These are phyloP conservation scores for Stenodema calcarata DNA, from an alignment of 2,888 invertebrate genomes.

Conservation along the genomic window DNA sequence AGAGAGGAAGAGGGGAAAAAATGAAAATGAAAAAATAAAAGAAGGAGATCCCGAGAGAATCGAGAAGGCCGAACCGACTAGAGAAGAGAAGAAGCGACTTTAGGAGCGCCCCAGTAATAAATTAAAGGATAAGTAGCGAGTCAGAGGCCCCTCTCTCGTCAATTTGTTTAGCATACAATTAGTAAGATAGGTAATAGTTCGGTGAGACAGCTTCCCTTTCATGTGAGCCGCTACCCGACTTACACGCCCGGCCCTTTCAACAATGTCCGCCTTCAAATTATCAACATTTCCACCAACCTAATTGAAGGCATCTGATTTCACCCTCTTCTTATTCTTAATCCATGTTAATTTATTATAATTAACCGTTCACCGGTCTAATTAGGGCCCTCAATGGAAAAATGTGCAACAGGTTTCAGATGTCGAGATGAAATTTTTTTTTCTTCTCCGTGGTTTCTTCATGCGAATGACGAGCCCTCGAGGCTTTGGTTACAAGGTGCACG, in stretches of 20 bases:
- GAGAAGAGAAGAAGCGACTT: not conserved
- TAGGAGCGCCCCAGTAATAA: constrained; percentile 38
- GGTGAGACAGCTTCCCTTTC: constrained; percentile 18
- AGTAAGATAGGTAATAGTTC: constrained; percentile 45
- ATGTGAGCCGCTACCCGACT: constrained; percentile 42
- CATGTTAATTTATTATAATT: constrained; percentile 36
- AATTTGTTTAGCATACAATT: constrained; percentile 56
- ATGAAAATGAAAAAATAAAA: not conserved
- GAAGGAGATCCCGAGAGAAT: not conserved
- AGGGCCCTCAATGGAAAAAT: constrained; percentile 10
- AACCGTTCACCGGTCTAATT: not conserved
- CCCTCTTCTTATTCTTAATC: constrained; percentile 7
- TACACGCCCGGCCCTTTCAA: constrained; percentile 30
- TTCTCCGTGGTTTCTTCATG: not conserved
- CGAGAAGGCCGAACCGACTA: not conserved
- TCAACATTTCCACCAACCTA: constrained; percentile 7
- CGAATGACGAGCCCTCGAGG: not conserved
- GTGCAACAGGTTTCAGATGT: constrained; percentile 3
- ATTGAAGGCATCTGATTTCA: constrained; percentile 18
- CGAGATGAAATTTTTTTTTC: not conserved
- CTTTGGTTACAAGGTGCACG: not conserved
- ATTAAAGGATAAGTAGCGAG: constrained; percentile 47
- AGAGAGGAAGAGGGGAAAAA: not conserved
- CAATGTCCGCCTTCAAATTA: constrained; percentile 37
- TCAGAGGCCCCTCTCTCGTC: constrained; percentile 44